Evolutionary conservation across 2,113 vertebrate genomes (phyloP), one percentile per base, ranked within the genome.

Genomic region (Caranx melampygus): DNA sequence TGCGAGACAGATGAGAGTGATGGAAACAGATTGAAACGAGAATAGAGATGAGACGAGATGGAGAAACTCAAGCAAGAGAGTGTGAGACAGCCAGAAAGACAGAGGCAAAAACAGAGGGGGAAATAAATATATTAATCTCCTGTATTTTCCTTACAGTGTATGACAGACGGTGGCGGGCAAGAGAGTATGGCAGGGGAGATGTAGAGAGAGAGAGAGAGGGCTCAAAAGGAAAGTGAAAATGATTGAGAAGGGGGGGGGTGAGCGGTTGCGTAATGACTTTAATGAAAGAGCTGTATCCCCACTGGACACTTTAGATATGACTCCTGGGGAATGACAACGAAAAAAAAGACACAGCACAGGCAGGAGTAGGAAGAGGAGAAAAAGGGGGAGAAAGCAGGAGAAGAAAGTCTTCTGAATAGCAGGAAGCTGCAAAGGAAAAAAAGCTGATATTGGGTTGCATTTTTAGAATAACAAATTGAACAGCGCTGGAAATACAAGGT

Each of bases 251-350:
- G 83, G 52, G 61, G 82, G 78, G 60, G 61, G 78, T 33, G 76
- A 66, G 82, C 35, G 40, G 88, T 72, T 78, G 87, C 57, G 59
- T 91, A 92, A 92, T 90, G 89, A 91, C 79, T 88, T 87, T 89
- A 93, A 90, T 93, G 88, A 91, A 92, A 90, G 80, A 61, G 4
- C 61, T 49, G 31, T 79, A 90, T 85, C 86, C 93, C 92, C 70
- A 79, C 52, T n/a, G 88, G 89, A 90, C 79, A 82, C 78, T 92
- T 89, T 87, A 88, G 83, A 86, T 66, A 87, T 37, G 74, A 74
- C 87, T 89, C 88, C 86, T 58, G 78, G 86, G 89, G 66, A 79
- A 42, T 59, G 66, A 61, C 3, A 33, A 75, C 2, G 33, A 35
- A 31, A 35, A n/a, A 5, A 57, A 78, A 37, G 4, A 72, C 14